Evolutionary conservation across 2,113 vertebrate species (phyloP), one percentile per base, ranked within the genome.

Genomic region (Sinocyclocheilus anophthalmus): DNA sequence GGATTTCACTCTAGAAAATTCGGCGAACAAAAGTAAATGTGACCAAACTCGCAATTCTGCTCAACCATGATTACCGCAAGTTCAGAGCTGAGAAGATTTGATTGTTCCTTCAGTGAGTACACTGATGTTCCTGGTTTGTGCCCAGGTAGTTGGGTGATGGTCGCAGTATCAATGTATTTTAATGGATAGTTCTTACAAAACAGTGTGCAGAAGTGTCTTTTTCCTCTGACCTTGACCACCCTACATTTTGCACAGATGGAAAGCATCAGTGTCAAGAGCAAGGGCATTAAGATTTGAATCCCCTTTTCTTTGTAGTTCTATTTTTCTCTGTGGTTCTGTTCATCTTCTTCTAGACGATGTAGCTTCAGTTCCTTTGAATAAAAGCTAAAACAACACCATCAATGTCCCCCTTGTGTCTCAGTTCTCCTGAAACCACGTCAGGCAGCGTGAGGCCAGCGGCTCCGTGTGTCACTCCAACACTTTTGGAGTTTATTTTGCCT

Each of bases 401-500:
- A 88, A 75, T 87, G 81, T 90, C 84, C 88, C 77, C 86, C 86
- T 78, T 24, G 39, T 81, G 85, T 76, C 81, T 81, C 80, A 33
- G 69, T 81, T 77, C 69, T 86, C 16, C 76, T 87, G 83, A 75
- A 86, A 87, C 73, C 84, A 83, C 84, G 48, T 88, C 83, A 81
- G 77, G 72, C 81, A 59, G 22, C 67, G 22, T 78, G 75, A 82
- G 57, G 84, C 76, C 76, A 80, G 79, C 55, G 30, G 84, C 72
- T 88, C 59, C 76, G 75, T 50, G 83, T 77, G 69, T 82, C 88
- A 85, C 86, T 87, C 84, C 79, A 76, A 83, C 80, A 33, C 84
- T 83, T 65, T 48, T 75, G 67, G 76, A 81, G 88, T 91, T 90
- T 91, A 88, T 89, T 87, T 89, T 90, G 80, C 90, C 88, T 89